Percentiles rank a stretch among this genome's conserved stretches.
Evolutionary conservation across 2,113 vertebrate genomes (phyloP).

Genomic region (Sinosuthora webbiana): DNA sequence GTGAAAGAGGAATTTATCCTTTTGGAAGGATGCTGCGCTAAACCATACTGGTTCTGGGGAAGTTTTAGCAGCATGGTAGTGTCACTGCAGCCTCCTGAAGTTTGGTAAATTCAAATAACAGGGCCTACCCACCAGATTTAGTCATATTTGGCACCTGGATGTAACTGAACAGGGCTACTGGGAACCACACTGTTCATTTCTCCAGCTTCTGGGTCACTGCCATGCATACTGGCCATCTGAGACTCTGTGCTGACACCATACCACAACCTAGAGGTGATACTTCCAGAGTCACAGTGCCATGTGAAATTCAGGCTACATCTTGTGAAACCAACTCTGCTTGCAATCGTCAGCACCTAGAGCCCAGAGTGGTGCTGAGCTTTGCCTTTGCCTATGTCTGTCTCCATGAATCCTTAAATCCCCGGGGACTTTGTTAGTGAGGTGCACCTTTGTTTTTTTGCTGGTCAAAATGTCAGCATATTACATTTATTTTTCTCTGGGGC

Average conservation of each 20-base stretch:
- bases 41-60: neutral
- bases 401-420: neutral
- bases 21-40: neutral
- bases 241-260: neutral
- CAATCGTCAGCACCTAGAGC: fast-evolving
- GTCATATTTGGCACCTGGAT: neutral
- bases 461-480: neutral
- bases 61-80: neutral
- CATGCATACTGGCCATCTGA: neutral
- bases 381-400: neutral
- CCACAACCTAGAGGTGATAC: neutral
- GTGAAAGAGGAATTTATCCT: neutral
- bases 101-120: neutral
- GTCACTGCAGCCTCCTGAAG: neutral
- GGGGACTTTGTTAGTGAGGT: neutral
- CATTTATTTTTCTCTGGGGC: neutral
- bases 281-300: neutral
- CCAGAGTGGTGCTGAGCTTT: neutral
- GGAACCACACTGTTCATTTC: neutral
- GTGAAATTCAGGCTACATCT: neutral
- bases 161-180: neutral
- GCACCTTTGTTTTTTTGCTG: neutral
- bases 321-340: neutral
- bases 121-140: neutral
- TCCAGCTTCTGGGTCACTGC: neutral